phyloP scores from a whole-genome alignment of 2,797 vertebrate genomes.

The Enteromius argenteus region DNA sequence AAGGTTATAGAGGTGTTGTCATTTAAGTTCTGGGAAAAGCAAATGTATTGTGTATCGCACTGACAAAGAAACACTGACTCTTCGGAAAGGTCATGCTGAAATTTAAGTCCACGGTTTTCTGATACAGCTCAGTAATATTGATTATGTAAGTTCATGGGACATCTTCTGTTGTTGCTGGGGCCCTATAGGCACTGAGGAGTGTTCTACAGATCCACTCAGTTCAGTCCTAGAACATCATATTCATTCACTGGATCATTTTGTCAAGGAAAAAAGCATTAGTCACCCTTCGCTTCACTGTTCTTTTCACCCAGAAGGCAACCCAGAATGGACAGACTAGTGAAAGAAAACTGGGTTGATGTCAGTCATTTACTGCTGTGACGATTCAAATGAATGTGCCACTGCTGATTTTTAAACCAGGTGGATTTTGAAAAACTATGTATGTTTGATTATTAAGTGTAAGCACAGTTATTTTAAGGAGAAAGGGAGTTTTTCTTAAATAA shows the following conservation, averaged over 20 bases:
- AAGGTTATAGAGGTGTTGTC: conserved; percentile 11
- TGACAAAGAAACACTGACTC: conserved; percentile 5
- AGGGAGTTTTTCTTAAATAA: not conserved
- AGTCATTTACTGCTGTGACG: not conserved
- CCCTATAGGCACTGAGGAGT: conserved; percentile 8
- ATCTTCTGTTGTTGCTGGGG: not conserved
- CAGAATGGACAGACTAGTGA: not conserved
- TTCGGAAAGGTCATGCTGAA: conserved; percentile 33
- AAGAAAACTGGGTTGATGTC: conserved; percentile 25
- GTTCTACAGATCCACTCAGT: conserved; percentile 29
- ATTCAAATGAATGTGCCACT: not conserved
- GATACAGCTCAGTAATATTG: conserved; percentile 14
- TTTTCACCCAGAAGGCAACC: conserved; percentile 5
- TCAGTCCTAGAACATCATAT: conserved; percentile 16
- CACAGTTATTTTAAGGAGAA: not conserved
- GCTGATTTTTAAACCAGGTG: not conserved
- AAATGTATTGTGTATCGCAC: conserved; percentile 14
- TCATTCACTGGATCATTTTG: conserved; percentile 26
- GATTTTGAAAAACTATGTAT: not conserved
- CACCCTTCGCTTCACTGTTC: conserved; percentile 12
- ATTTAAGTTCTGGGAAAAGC: not conserved
- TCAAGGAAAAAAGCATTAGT: conserved; percentile 1
- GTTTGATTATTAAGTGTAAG: not conserved
- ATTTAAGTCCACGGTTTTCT: conserved; percentile 13
- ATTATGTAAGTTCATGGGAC: conserved; percentile 24